Evolutionary conservation across 2,888 invertebrate genomes (phyloP).

Genomic region (Torymus auratus): DNA sequence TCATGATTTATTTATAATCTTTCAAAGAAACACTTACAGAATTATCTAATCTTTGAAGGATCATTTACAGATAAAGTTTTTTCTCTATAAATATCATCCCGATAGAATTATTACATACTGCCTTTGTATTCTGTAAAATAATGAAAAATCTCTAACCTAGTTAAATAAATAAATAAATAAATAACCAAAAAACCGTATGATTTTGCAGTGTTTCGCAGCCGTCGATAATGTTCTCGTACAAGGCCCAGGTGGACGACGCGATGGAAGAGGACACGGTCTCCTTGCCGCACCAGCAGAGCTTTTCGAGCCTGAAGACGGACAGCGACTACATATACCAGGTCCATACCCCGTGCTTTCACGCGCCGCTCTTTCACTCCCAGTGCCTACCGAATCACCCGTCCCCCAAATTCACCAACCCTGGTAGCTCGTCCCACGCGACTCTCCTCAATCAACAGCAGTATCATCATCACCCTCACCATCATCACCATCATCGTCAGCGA

Average conservation of each 20-base stretch:
- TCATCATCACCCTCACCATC: conserved; percentile 19
- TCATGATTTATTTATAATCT: too few species aligned
- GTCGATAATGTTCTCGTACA: conserved; percentile 88
- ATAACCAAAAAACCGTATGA: background rate
- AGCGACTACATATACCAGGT: conserved; percentile 87
- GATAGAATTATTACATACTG: too few species aligned
- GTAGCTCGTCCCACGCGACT: conserved; percentile 48
- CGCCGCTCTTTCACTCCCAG: conserved; percentile 72
- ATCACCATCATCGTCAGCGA: conserved; percentile 47
- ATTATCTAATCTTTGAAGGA: too few species aligned
- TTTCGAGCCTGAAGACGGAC: conserved; percentile 85
- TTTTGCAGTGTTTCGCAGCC: conserved; percentile 83
- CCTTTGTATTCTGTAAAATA: too few species aligned
- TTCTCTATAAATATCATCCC: too few species aligned
- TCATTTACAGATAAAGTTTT: too few species aligned
- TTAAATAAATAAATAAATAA: too few species aligned
- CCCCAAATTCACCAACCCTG: conserved; percentile 60
- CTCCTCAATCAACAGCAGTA: conserved; percentile 41
- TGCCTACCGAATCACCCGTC: conserved; percentile 58
- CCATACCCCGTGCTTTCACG: conserved; percentile 75
- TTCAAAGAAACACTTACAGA: too few species aligned
- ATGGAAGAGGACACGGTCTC: conserved; percentile 87
- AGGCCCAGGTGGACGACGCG: conserved; percentile 87
- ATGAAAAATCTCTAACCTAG: too few species aligned
- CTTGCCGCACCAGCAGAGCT: conserved; percentile 86